Percentiles rank a stretch among this genome's conserved stretches.
These are phyloP conservation scores for Mustela nigripes DNA, from an alignment of 2,113 vertebrate genomes.

Conservation along the genomic window DNA sequence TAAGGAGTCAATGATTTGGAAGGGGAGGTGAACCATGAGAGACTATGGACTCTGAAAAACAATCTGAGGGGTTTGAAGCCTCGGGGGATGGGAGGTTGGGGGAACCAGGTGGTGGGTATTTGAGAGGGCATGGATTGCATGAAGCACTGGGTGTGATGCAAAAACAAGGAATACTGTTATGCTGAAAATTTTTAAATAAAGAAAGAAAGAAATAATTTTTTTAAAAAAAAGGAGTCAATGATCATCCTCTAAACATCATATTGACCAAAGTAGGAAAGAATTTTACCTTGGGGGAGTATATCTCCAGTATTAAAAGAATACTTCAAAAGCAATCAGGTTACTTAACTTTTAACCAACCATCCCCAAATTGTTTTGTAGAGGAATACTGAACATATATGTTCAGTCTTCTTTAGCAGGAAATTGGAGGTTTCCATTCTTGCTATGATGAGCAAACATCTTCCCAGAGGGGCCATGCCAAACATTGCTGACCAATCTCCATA, in stretches of 20 bases:
- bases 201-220: no score
- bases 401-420: no score
- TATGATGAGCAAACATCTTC: background rate
- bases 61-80: no score
- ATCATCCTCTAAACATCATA: background rate
- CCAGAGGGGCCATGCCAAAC: background rate
- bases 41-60: no score
- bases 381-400: background rate
- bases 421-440: background rate
- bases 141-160: no score
- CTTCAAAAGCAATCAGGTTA: background rate
- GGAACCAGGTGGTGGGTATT: no score
- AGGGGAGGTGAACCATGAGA: no score
- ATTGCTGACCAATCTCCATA: background rate
- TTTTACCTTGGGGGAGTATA: background rate
- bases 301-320: background rate
- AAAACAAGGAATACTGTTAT: no score
- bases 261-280: background rate
- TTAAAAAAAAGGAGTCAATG: background rate
- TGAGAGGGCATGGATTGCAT: no score
- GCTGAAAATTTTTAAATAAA: no score
- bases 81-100: no score
- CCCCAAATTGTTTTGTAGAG: background rate
- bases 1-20: background rate
- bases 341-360: background rate